A percentile compares a stretch with the other conserved stretches of the same genome.
Conservation (phyloP, 2,113 vertebrate species). For the Sorex araneus region DNA sequence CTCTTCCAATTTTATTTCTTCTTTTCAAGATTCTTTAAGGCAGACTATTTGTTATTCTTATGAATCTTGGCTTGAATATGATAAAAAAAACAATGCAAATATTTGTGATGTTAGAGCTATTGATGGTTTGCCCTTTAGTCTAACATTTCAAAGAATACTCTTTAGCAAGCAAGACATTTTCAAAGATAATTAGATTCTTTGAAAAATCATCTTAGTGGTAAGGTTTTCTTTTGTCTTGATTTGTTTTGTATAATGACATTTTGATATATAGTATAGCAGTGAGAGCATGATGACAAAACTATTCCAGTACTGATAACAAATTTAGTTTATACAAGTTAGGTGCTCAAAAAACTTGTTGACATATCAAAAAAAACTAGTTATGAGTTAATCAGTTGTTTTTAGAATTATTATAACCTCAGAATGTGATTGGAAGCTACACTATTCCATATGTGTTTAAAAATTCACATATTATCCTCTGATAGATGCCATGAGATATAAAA, state of each 20-base stretch:
- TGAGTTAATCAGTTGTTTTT: neutral
- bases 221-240: neutral
- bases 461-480: neutral
- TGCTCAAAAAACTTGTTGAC: neutral
- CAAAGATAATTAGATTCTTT: slow-evolving; percentile 34
- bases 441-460: neutral
- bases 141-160: slow-evolving; percentile 48
- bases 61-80: slow-evolving; percentile 47
- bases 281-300: neutral
- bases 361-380: neutral
- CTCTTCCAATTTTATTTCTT: slow-evolving; percentile 37
- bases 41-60: slow-evolving; percentile 17
- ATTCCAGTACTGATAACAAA: neutral
- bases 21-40: slow-evolving; percentile 10
- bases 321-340: neutral
- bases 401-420: neutral
- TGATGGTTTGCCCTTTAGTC: slow-evolving; percentile 14
- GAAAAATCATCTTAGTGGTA: neutral
- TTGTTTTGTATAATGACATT: neutral
- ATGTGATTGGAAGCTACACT: neutral
- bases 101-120: slow-evolving; percentile 47
- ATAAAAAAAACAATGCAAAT: slow-evolving; percentile 58
- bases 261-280: neutral
- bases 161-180: slow-evolving; percentile 29
- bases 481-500: neutral